Conservation (phyloP, 2,113 vertebrate species). For the Aegithalos caudatus region DNA sequence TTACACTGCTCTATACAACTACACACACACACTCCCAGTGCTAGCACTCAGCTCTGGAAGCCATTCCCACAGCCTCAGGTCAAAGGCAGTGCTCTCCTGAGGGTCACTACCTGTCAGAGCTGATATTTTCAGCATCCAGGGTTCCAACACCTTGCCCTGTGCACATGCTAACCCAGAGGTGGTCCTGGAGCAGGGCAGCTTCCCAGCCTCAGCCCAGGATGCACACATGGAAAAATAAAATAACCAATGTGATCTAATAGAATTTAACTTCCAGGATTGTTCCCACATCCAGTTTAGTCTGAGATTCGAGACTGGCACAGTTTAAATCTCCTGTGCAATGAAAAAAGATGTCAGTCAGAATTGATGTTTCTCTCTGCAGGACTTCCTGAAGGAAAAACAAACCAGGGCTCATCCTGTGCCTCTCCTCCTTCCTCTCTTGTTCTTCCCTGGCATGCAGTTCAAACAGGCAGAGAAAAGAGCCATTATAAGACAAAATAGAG, state of each 20-base stretch:
- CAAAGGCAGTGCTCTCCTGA: no score
- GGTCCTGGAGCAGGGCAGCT: not conserved
- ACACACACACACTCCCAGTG: no score
- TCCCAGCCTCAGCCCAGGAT: not conserved
- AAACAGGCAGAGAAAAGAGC: not conserved
- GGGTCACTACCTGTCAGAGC: no score
- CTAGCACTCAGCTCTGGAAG: no score
- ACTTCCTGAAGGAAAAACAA: not conserved
- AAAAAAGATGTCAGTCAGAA: not conserved
- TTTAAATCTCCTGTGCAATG: not conserved
- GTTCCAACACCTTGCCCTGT: no score
- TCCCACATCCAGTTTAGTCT: not conserved
- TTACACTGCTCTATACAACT: no score
- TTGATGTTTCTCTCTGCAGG: not conserved
- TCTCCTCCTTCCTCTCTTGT: not conserved
- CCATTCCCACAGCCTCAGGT: no score
- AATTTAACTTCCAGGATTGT: not conserved
- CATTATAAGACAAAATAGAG: not conserved
- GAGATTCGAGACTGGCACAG: not conserved
- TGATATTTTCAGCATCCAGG: no score
- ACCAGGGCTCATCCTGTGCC: accelerated
- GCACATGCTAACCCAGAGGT: not conserved
- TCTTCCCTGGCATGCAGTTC: not conserved
- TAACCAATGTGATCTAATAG: not conserved
- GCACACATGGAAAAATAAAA: not conserved